Conservation (phyloP, 2,797 vertebrate species). For the Tolypeutes matacus region DNA sequence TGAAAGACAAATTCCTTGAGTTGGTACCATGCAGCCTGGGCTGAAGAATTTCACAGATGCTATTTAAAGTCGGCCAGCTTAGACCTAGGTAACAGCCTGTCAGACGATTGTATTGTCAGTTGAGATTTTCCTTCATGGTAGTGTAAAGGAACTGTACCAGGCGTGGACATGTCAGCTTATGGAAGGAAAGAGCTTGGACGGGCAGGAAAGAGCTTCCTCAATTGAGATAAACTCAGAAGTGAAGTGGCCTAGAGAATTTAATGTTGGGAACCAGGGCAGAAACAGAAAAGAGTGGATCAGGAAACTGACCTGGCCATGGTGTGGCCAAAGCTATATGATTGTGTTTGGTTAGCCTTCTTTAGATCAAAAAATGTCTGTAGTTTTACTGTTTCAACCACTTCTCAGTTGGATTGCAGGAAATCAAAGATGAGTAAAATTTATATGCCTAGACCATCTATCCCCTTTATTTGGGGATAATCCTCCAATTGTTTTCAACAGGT, state of each 20-base stretch:
- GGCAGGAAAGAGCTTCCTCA: background rate
- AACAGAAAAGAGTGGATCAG: background rate
- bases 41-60: background rate
- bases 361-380: background rate
- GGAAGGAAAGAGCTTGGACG: background rate
- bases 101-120: background rate
- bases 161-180: background rate
- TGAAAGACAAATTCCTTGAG: background rate
- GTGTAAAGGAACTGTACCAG: background rate
- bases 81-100: background rate
- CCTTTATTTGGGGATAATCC: background rate
- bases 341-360: background rate
- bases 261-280: background rate
- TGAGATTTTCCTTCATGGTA: background rate
- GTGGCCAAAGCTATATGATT: background rate
- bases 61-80: background rate
- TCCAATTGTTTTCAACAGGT: background rate
- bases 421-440: background rate
- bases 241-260: background rate
- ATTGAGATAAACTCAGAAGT: background rate
- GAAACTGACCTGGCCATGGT: background rate
- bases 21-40: background rate
- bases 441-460: background rate
- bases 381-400: background rate
- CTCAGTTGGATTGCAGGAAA: background rate